Evolutionary conservation across 2,888 invertebrate genomes (phyloP).

Genomic region (Salticus scenicus): DNA sequence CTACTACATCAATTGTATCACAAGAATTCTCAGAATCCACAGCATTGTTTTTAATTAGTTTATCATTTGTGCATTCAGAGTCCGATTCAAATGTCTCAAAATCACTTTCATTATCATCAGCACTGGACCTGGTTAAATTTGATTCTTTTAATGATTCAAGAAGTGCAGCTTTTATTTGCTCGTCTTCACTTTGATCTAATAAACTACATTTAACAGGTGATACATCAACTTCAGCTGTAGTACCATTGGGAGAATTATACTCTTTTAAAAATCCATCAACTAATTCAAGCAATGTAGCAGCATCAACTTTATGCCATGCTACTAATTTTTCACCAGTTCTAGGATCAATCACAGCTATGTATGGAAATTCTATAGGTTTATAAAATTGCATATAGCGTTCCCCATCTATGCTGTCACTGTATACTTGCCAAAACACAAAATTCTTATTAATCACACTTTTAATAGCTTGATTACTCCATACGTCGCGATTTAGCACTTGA

Average conservation of each 20-base stretch:
- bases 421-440: conserved; percentile 84
- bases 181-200: conserved; percentile 76
- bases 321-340: conserved; percentile 79
- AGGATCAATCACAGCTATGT: conserved; percentile 82
- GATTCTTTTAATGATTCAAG: conserved; percentile 76
- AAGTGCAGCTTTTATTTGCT: conserved; percentile 77
- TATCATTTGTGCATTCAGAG: conserved; percentile 73
- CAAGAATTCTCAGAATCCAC: conserved; percentile 56
- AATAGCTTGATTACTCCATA: conserved; percentile 82
- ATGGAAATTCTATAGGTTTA: conserved; percentile 80
- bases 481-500: conserved; percentile 83
- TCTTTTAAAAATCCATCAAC: conserved; percentile 75
- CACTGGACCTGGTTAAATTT: conserved; percentile 50
- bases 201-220: conserved; percentile 21
- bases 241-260: conserved; percentile 74
- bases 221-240: conserved; percentile 72
- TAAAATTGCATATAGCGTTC: conserved; percentile 82
- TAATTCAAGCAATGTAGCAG: conserved; percentile 76
- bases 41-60: conserved; percentile 21
- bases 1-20: conserved; percentile 64
- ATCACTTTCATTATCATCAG: conserved; percentile 74
- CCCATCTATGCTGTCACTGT: conserved; percentile 80
- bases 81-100: conserved; percentile 76
- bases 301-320: conserved; percentile 77
- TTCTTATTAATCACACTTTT: conserved; percentile 80